Evolutionary conservation across 1,140 invertebrate species (phyloP).

Genomic region (Leptopilina boulardi): DNA sequence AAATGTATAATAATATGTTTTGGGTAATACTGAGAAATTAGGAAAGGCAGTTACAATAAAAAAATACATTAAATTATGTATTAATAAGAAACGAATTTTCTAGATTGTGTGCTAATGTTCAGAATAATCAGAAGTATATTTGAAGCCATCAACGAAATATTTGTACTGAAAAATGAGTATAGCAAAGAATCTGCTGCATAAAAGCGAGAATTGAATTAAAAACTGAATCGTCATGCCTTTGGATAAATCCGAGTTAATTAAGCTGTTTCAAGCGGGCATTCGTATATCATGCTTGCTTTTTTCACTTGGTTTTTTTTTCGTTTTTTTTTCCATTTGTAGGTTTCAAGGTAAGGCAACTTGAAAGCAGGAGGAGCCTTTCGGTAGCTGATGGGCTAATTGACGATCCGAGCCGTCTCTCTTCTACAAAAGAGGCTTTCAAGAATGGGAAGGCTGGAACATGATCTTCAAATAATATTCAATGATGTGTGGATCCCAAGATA

Average conservation of each 20-base stretch:
- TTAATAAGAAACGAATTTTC: neutral
- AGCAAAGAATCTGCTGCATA: constrained; percentile 55
- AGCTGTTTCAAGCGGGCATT: constrained; percentile 65
- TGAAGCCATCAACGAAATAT: constrained; percentile 45
- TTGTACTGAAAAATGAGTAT: constrained; percentile 42
- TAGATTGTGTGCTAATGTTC: constrained; percentile 2
- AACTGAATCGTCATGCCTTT: constrained; percentile 69
- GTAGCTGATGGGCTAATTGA: constrained; percentile 75
- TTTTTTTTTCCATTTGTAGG: constrained; percentile 48
- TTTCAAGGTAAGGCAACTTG: constrained; percentile 62
- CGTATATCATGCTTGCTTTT: constrained; percentile 30
- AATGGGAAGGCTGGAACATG: constrained; percentile 58
- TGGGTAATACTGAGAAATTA: too few relatives aligned
- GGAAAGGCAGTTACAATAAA: too few relatives aligned
- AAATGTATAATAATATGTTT: too few relatives aligned
- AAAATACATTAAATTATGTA: neutral
- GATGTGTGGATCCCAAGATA: constrained; percentile 56
- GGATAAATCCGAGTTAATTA: constrained; percentile 75
- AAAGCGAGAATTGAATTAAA: constrained; percentile 72
- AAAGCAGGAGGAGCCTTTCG: constrained; percentile 68
- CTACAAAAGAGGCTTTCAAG: constrained; percentile 65
- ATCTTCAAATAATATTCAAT: constrained; percentile 62
- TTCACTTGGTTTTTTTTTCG: constrained; percentile 37
- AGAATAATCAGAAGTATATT: constrained; percentile 53
- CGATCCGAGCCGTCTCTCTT: constrained; percentile 66